Percentiles rank a stretch among this genome's conserved stretches.
Evolutionary conservation across 1,140 invertebrate genomes (phyloP).

Genomic region (Scaptomyza hsui): DNA sequence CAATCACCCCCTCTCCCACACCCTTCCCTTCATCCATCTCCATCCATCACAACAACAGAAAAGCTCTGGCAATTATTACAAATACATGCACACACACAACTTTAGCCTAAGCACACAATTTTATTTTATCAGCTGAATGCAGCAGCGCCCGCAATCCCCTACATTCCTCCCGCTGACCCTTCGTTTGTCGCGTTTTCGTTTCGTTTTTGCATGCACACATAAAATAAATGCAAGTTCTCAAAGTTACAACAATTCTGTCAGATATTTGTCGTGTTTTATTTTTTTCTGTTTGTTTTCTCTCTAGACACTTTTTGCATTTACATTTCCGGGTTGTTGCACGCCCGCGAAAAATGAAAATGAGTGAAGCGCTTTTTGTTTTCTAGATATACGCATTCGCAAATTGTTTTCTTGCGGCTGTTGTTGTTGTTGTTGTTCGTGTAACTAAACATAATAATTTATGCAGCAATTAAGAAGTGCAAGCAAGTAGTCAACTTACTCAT

Average conservation of each 20-base stretch:
- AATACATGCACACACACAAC: slow-evolving; percentile 12
- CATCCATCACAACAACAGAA: slow-evolving; percentile 16
- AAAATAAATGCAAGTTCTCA: slow-evolving; percentile 66
- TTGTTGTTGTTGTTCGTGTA: slow-evolving; percentile 21
- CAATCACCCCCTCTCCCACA: not conserved
- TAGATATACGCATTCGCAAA: slow-evolving; percentile 5
- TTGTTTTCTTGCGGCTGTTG: slow-evolving; percentile 5
- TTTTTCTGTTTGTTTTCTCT: slow-evolving; percentile 18
- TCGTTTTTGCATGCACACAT: slow-evolving; percentile 76
- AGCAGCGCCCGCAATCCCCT: not conserved
- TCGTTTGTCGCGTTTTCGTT: slow-evolving; percentile 67
- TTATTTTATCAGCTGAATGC: slow-evolving; percentile 79
- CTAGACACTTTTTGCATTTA: slow-evolving; percentile 36
- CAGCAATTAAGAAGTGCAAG: slow-evolving; percentile 32
- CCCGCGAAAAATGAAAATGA: slow-evolving; percentile 29
- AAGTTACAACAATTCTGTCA: slow-evolving; percentile 42
- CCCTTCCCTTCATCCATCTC: not conserved
- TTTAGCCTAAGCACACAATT: slow-evolving; percentile 50
- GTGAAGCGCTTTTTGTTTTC: slow-evolving; percentile 18
- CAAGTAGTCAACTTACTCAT: slow-evolving; percentile 17
- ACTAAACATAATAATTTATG: slow-evolving; percentile 46
- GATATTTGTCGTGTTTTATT: slow-evolving; percentile 36
- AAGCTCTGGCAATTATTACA: slow-evolving; percentile 73
- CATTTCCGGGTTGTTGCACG: slow-evolving; percentile 56
- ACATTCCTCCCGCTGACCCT: slow-evolving; percentile 9